Base-by-base conservation (phyloP, 2,797 vertebrate genomes). In the Parotocinclus haroldoi region DNA sequence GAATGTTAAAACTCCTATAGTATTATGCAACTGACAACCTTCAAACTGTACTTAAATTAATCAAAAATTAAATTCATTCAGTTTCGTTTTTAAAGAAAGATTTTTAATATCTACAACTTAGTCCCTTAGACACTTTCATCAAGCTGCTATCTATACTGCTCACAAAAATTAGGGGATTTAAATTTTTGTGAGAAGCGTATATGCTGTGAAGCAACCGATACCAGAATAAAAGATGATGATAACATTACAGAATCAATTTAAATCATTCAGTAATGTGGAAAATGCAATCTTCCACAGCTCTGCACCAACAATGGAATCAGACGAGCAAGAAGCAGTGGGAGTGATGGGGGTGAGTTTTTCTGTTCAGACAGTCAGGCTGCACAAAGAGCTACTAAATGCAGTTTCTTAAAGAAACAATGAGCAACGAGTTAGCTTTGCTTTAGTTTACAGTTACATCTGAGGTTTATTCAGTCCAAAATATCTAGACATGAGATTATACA, bases 231-330 rank as follows among this genome's bases (percentile, higher is more conserved):
- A 13, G 19, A 18, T n/a, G 68, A n/a, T 19, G 46, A 52, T 52
- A 45, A 58, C 27, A 63, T 45, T 51, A 49, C 46, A 50, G 53
- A 62, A 45, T 39, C 54, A 59, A 65, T 66, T 66, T 60, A 39
- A 59, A 66, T 65, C 50, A 48, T 53, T 70, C 68, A 37, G 54
- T 58, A 58, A 58, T 17, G 19, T 45, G 61, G 68, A 45, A 63
- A 64, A 70, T 52, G 48, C 27, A 70, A 59, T 71, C 42, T 59
- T 59, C 16, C 16, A n/a, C 27, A 49, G 62, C 36, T 13, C 1
- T 7, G 10, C 19, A 39, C 61, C 45, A 38, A 58, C 62, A 58
- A 51, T 58, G 17, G 38, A 63, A 53, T 58, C 27, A 63, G 59
- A 50, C 12, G 36, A 42, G 38, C 45, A 39, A 44, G 53, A 63